Conservation (phyloP, 2,113 vertebrate species). For the Parus major region DNA sequence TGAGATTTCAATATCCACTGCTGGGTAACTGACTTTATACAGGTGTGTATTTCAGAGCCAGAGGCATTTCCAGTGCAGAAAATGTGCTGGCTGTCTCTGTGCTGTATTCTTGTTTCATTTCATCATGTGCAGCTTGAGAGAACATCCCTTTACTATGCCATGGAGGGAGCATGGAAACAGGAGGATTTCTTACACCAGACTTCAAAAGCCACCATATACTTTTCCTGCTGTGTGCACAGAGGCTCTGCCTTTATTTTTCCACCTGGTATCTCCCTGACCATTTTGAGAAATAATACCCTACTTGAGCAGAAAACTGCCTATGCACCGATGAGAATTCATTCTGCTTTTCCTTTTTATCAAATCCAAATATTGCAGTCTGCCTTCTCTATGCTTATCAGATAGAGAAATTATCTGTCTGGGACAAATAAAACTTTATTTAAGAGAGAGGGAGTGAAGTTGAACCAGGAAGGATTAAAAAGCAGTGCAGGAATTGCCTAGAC, state of each 20-base stretch:
- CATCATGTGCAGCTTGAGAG: neutral
- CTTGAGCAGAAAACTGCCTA: neutral
- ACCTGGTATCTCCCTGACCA: neutral
- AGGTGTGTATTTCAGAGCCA: constrained; percentile 19
- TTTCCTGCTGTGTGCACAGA: neutral
- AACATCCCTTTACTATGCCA: neutral
- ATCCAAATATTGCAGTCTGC: neutral
- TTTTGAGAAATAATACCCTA: neutral
- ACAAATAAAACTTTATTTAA: neutral
- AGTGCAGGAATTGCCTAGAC: neutral
- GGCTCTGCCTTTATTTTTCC: neutral
- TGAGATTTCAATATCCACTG: neutral
- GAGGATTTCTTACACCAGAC: neutral
- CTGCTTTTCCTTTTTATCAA: neutral
- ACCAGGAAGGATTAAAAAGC: neutral
- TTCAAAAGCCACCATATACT: neutral
- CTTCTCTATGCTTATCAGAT: neutral
- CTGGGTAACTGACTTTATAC: neutral
- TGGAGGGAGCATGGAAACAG: neutral
- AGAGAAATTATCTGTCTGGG: neutral
- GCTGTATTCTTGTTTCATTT: neutral
- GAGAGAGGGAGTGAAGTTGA: neutral
- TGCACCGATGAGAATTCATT: neutral
- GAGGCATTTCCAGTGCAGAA: neutral
- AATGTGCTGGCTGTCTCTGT: constrained; percentile 26